Base-by-base conservation (phyloP, 2,888 invertebrate species). In the Labia minor region DNA sequence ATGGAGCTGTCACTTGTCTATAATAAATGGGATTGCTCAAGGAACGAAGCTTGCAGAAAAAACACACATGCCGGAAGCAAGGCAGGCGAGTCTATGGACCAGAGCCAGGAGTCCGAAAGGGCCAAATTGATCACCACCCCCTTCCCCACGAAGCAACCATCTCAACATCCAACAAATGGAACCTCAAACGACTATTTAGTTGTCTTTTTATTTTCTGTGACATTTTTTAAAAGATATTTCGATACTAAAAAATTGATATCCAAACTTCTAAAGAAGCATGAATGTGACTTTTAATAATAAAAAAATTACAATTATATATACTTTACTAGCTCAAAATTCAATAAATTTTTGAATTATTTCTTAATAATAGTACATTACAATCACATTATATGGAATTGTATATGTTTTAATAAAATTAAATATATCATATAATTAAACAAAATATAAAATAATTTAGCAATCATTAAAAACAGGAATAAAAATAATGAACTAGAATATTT, bases 21-120 rank as follows among this genome's bases (percentile, higher is more conserved):
- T 49, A 49, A 49, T 49, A 49, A 49, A 49, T 49, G 49, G 49
- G 49, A 49, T 49, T 49, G 49, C 49, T 49, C 49, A 49, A 49
- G 49, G 49, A 49, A 49, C 49, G 49, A 49, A 49, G 8, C 49
- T 49, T 49, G 49, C 49, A 49, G 49, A 49, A 49, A 49, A 49
- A 49, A 49, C 49, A 49, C 49, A 49, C 49, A 16, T 14, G 49
- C 49, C 49, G 33, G 33, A 33, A 33, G 33, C 33, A 33, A 33
- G 33, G 49, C 49, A 4, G 49, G n/a, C 3, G n/a, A 4, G 6
- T 49, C 49, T 49, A 49, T 49, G 49, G 49, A 49, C 49, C 49
- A 49, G 49, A 49, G 49, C 49, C 49, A 49, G 49, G 49, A 49
- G 49, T 16, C 49, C 49, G 49, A 49, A 49, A 49, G 49, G 49